Evolutionary conservation across 2,888 invertebrate genomes (phyloP), one percentile per base, ranked within the genome.

Genomic region (Criorhina ranunculi): DNA sequence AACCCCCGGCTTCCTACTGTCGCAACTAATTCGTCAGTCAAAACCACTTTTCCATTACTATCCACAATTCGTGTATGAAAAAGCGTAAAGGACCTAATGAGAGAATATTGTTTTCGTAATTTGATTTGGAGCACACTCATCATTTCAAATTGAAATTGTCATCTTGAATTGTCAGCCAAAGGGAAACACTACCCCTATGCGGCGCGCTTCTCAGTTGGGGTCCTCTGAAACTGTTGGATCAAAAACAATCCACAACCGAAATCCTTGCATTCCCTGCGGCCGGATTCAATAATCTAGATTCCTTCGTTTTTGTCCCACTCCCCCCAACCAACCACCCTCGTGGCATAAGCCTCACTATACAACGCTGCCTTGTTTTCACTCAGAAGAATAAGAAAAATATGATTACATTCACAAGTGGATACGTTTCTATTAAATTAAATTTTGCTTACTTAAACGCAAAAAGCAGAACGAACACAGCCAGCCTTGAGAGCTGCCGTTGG

Each of bases 391-490:
- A 79, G 75, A 80, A 85, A 85, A 85, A 85, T 85, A 85, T 85
- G 85, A 85, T 85, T 85, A 85, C 85, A 80, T 80, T 85, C 85
- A 85, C 85, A 85, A 85, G 85, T 85, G 85, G 85, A 85, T 85
- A 85, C 85, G 75, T 85, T 85, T 85, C 80, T 85, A 85, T 85
- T 85, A 75, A 76, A 85, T 85, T 80, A 85, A 85, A 85, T 85
- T 85, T 85, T 76, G 85, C 85, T 85, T 85, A 85, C 85, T 85
- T 80, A 85, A 80, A 85, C 73, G 85, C 75, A 85, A 85, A 78
- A 78, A 76, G 31, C 53, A 60, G 59, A 80, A 75, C 55, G 44
- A 70, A 62, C 49, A 17, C 37, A 40, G 42, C 17, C 62, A 64
- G 57, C 59, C 76, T 64, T 70, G 62, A 42, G 53, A 69, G 40